phyloP scores from a whole-genome alignment of 2,888 invertebrate genomes.

The Xiphydria camelus region DNA sequence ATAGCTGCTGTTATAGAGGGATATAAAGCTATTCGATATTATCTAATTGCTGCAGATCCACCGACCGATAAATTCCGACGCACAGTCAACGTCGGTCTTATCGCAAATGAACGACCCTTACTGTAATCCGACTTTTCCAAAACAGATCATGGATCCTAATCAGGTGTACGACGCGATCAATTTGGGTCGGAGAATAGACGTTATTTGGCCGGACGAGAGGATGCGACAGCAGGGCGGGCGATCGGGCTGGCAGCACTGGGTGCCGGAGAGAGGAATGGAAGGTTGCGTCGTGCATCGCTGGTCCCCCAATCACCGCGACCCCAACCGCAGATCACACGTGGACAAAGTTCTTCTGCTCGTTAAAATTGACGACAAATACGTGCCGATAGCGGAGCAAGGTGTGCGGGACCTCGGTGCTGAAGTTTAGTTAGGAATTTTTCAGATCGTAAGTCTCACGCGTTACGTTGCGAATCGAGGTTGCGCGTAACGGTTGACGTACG shows the following conservation, averaged over 20 bases:
- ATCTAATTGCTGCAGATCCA: too few relatives aligned
- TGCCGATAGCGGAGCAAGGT: slow-evolving; percentile 90
- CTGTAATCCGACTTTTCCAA: too few relatives aligned
- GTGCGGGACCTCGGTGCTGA: slow-evolving; percentile 78
- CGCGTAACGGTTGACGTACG: too few relatives aligned
- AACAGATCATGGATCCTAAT: slow-evolving; percentile 67
- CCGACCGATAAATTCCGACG: too few relatives aligned
- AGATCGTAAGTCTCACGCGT: too few relatives aligned
- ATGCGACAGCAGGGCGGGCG: slow-evolving; percentile 87
- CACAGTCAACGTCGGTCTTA: too few relatives aligned
- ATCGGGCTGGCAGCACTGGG: slow-evolving; percentile 89
- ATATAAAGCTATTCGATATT: too few relatives aligned
- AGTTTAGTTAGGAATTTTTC: slow-evolving; percentile 58
- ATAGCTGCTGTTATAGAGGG: too few relatives aligned
- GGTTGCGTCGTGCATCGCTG: slow-evolving; percentile 93
- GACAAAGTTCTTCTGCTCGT: slow-evolving; percentile 89
- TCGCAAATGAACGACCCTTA: too few relatives aligned
- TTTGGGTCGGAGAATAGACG: slow-evolving; percentile 85
- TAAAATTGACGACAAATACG: slow-evolving; percentile 90
- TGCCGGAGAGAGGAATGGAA: slow-evolving; percentile 89
- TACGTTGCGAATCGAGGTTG: too few relatives aligned
- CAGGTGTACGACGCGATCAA: slow-evolving; percentile 91
- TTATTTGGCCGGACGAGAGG: slow-evolving; percentile 92
- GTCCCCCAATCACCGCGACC: slow-evolving; percentile 90
- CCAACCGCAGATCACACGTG: slow-evolving; percentile 84